Evolutionary conservation across 1,140 invertebrate species (phyloP).

Genomic region (Helicoverpa zea): DNA sequence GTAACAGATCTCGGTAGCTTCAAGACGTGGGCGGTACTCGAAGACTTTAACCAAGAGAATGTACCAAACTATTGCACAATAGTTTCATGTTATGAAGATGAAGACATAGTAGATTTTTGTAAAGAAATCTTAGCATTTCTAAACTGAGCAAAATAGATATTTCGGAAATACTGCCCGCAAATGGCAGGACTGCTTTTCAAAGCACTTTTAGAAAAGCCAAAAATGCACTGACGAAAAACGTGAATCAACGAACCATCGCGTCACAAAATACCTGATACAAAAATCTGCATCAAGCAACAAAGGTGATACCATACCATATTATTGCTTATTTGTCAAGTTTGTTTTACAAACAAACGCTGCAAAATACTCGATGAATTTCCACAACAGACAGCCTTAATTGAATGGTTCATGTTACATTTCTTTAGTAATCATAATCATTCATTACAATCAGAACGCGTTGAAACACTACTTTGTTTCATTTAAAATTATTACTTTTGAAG

Average conservation of each 20-base stretch:
- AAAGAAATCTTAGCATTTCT: not conserved
- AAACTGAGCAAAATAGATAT: too few relatives aligned
- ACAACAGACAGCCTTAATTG: constrained; percentile 13
- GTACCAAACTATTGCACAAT: not conserved
- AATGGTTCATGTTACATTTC: constrained; percentile 6
- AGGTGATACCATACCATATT: constrained; percentile 15
- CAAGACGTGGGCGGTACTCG: constrained; percentile 11
- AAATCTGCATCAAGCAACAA: not conserved
- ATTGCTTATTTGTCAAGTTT: constrained; percentile 18
- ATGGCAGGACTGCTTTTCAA: too few relatives aligned
- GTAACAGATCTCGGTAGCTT: constrained; percentile 16
- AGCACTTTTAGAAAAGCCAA: not conserved
- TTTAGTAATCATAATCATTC: not conserved
- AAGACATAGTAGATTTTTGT: not conserved
- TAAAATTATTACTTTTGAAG: too few relatives aligned
- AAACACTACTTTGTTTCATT: not conserved
- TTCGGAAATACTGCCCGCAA: too few relatives aligned
- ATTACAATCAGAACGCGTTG: not conserved
- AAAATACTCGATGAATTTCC: constrained; percentile 4
- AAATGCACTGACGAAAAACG: not conserved
- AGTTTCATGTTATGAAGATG: not conserved
- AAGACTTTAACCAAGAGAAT: not conserved
- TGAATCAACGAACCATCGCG: not conserved
- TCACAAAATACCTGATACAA: constrained; percentile 1
- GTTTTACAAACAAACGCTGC: constrained; percentile 13